These are phyloP conservation scores for Crocuta crocuta DNA, from an alignment of 2,113 vertebrate genomes.

Conservation along the genomic window DNA sequence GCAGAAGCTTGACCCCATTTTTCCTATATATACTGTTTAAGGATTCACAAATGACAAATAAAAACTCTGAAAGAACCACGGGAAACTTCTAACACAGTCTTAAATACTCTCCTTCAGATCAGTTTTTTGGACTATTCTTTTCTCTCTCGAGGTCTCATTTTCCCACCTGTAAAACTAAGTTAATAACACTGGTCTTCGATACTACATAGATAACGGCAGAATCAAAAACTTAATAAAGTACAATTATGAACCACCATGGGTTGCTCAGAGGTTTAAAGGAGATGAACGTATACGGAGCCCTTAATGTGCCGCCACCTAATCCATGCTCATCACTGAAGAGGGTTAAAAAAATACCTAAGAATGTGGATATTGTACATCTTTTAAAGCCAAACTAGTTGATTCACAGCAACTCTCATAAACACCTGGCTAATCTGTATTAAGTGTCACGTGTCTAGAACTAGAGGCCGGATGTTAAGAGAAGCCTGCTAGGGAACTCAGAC, in stretches of 20 bases:
- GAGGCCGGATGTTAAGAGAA: not conserved
- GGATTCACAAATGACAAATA: not conserved
- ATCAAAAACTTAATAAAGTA: slow-evolving; percentile 25
- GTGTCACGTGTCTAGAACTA: slow-evolving; percentile 18
- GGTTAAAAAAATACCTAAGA: not conserved
- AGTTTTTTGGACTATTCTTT: not conserved
- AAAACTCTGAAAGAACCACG: not conserved
- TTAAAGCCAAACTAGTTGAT: not conserved
- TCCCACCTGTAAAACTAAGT: slow-evolving; percentile 36
- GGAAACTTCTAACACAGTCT: slow-evolving; percentile 18
- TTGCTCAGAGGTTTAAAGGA: slow-evolving; percentile 19
- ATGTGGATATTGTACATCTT: not conserved
- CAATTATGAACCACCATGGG: not conserved
- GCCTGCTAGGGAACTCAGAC: not conserved
- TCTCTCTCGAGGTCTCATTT: slow-evolving; percentile 25
- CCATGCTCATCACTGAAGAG: not conserved
- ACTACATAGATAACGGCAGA: not conserved
- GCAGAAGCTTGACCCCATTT: not conserved
- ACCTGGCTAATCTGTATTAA: not conserved
- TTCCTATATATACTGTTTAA: not conserved
- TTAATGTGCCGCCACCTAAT: not conserved
- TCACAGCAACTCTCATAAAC: not conserved
- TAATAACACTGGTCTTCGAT: not conserved
- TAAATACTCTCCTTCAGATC: slow-evolving; percentile 18
- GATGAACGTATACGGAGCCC: not conserved